Evolutionary conservation across 2,888 invertebrate genomes (phyloP).

Genomic region (Napeogenes inachia): DNA sequence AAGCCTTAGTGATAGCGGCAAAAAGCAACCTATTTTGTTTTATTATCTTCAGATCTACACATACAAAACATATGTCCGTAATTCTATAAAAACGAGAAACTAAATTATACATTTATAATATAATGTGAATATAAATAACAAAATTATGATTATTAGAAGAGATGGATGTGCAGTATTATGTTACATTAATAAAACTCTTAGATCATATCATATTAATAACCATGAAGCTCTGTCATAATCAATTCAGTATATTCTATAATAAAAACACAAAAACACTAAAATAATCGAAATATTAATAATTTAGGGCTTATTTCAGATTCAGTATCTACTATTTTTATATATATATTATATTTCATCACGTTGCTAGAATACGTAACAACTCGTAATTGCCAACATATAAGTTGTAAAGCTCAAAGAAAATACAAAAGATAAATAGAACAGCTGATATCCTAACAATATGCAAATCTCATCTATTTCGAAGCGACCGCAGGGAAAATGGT

Average conservation of each 20-base stretch:
- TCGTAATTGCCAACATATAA: neutral
- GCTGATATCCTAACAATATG: neutral
- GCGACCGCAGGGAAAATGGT: neutral
- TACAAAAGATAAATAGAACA: neutral
- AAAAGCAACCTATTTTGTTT: too few relatives aligned
- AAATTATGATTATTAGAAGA: too few relatives aligned
- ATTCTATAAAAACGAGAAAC: too few relatives aligned
- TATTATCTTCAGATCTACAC: too few relatives aligned
- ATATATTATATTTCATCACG: too few relatives aligned
- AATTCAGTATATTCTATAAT: neutral
- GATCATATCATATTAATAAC: too few relatives aligned
- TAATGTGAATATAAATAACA: too few relatives aligned
- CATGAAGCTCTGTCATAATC: neutral
- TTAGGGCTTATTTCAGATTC: neutral
- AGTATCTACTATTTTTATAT: neutral
- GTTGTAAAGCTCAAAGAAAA: neutral
- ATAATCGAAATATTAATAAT: neutral
- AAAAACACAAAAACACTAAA: neutral
- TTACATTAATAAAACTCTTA: neutral
- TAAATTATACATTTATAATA: too few relatives aligned
- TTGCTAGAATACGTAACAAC: too few relatives aligned
- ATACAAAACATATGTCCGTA: too few relatives aligned
- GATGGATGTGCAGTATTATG: neutral
- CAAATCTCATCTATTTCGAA: neutral
- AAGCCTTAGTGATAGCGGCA: too few relatives aligned